These are phyloP conservation scores for Monochamus saltuarius DNA, from an alignment of 1,140 invertebrate genomes.

Conservation along the genomic window DNA sequence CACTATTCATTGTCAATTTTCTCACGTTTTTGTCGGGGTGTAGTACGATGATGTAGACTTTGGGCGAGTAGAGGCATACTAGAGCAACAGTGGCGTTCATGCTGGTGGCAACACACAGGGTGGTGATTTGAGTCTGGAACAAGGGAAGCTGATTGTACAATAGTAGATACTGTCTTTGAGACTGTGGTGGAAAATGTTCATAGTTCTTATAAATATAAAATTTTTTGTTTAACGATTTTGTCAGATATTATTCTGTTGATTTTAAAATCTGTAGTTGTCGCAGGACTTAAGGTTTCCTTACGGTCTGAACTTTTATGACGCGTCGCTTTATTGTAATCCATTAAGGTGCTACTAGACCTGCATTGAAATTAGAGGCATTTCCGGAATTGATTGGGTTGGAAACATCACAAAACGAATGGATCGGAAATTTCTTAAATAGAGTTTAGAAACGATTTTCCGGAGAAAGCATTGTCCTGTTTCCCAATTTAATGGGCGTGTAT, in stretches of 20 bases:
- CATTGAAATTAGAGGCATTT: too few relatives aligned
- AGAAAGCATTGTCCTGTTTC: too few relatives aligned
- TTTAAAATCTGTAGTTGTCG: not conserved
- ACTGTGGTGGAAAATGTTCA: not conserved
- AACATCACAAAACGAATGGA: too few relatives aligned
- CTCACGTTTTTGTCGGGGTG: constrained; percentile 66
- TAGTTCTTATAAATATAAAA: constrained; percentile 1
- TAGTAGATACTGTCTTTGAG: not conserved
- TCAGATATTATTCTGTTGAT: not conserved
- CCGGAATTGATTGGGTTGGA: too few relatives aligned
- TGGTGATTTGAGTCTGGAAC: constrained; percentile 69
- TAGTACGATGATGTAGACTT: constrained; percentile 73
- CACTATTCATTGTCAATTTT: constrained; percentile 54
- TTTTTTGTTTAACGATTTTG: not conserved
- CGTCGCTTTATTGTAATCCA: too few relatives aligned
- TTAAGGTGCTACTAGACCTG: too few relatives aligned
- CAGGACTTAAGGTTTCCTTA: too few relatives aligned
- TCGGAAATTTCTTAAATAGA: too few relatives aligned
- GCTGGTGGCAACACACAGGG: constrained; percentile 70
- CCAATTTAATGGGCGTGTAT: too few relatives aligned
- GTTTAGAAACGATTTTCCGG: too few relatives aligned
- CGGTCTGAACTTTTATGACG: too few relatives aligned
- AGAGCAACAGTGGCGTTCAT: constrained; percentile 72
- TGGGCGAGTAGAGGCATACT: constrained; percentile 72
- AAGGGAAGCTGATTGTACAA: constrained; percentile 5